Evolutionary conservation across 64 coral and sea anemone genomes (phyloP).

Genomic region (Actinia tenebrosa): DNA sequence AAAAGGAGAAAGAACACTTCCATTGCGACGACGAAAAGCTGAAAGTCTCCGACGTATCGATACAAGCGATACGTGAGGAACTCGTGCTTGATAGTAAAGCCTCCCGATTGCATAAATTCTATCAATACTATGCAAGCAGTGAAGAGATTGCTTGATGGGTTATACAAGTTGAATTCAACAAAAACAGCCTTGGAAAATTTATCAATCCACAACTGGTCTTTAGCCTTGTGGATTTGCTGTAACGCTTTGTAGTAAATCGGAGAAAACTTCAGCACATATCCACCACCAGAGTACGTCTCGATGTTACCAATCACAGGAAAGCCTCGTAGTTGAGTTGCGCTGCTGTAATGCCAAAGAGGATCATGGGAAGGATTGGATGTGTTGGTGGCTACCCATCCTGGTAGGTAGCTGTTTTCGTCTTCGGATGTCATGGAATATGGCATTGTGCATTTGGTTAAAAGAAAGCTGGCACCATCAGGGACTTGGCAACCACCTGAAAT

Average conservation of each 20-base stretch:
- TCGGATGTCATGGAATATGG: conserved; percentile 39
- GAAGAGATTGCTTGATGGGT: conserved; percentile 89
- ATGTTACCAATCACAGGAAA: conserved; percentile 56
- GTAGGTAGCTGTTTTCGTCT: conserved; percentile 36
- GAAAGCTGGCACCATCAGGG: neutral
- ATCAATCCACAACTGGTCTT: conserved; percentile 65
- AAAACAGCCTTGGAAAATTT: conserved; percentile 61
- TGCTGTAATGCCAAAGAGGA: conserved; percentile 57
- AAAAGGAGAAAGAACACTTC: conserved; percentile 73
- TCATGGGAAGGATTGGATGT: neutral
- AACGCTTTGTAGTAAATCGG: conserved; percentile 69
- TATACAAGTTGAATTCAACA: conserved; percentile 79
- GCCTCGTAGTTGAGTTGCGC: conserved; percentile 38
- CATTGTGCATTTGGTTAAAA: conserved; percentile 9
- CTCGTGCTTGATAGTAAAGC: conserved; percentile 38
- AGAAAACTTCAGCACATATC: conserved; percentile 66
- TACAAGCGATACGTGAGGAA: conserved; percentile 77
- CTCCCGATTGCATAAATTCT: conserved; percentile 64
- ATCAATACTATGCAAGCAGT: conserved; percentile 63
- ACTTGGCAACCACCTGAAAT: conserved; percentile 35
- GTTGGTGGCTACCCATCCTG: conserved; percentile 31
- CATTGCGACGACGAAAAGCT: conserved; percentile 73
- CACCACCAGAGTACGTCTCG: conserved; percentile 85
- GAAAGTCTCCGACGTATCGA: conserved; percentile 87
- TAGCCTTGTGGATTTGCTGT: conserved; percentile 40